Evolutionary conservation across 92 coral and sea anemone species (phyloP), one percentile per base, ranked within the genome.

Genomic region (Metridium senile): DNA sequence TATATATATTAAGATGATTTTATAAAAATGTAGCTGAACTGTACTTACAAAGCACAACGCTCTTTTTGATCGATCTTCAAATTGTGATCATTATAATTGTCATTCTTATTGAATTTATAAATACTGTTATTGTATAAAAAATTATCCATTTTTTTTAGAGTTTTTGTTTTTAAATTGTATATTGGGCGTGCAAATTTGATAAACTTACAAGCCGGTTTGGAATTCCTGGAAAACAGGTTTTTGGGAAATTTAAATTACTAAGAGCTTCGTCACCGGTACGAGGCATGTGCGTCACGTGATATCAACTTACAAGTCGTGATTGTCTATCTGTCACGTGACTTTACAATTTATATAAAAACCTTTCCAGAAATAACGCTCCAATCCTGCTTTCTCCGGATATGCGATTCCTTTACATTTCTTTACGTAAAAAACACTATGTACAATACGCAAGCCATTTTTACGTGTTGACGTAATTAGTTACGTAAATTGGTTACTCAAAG

Each of bases 241-340:
- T 39, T 39, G 6, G 49, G 49, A 39, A 13, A 39, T 4, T 4
- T 6, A 4, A 39, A 1, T 23, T 30, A 2, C 3, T 30, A 9
- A 7, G 0, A 26, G 30, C 78, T 54, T 73, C 68, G 68, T 35
- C 68, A 52, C 76, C 76, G 27, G 76, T 54, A 72, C 65, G 76
- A 72, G 76, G 65, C 76, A 51, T 19, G 16, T 1, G 17, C 22
- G 45, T 72, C 76, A 68, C 11, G 76, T 56, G 63, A 49, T 51
- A 23, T 4, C 23, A 2, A 4, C 4, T 8, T 39, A 13, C 49
- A 39, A 6, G 49, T 39, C 13, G 49, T 13, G 8, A 13, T 13
- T 39, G 49, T 39, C 49, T 39, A n/a, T 39, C 49, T 4, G 49
- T 39, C 6, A 39, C 49, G 49, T 39, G 49, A 39, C 49, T 39